Percentiles rank a stretch among this genome's conserved stretches.
Evolutionary conservation across 2,888 invertebrate genomes (phyloP).

Genomic region (Hololepta plana): DNA sequence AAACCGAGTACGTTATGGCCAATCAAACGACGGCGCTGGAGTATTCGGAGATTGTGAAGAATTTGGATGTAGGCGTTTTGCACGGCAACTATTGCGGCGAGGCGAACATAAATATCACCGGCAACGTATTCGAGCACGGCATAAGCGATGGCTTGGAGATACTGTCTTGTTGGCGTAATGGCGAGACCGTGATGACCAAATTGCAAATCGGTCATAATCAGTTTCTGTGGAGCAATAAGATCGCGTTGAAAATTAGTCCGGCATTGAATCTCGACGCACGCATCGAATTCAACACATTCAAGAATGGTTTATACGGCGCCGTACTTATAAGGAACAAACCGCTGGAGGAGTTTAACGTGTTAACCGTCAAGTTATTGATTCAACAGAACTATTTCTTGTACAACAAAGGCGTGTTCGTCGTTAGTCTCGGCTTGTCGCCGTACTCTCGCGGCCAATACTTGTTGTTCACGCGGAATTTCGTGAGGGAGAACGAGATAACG

Average conservation of each 20-base stretch:
- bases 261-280: conserved; percentile 59
- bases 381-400: conserved; percentile 79
- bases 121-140: conserved; percentile 74
- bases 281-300: conserved; percentile 81
- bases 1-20: conserved; percentile 58
- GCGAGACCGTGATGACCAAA: conserved; percentile 31
- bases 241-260: conserved; percentile 63
- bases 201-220: conserved; percentile 75
- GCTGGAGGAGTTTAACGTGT: conserved; percentile 59
- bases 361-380: conserved; percentile 52
- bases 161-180: conserved; percentile 61
- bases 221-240: conserved; percentile 57
- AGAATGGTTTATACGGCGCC: conserved; percentile 63
- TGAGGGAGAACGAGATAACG: conserved; percentile 66
- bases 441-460: conserved; percentile 68
- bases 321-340: conserved; percentile 69
- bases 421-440: conserved; percentile 72
- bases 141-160: conserved; percentile 62
- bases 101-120: conserved; percentile 77
- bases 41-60: conserved; percentile 72
- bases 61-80: conserved; percentile 72
- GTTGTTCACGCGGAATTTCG: conserved; percentile 72
- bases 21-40: conserved; percentile 78
- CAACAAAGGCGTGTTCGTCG: conserved; percentile 79
- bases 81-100: conserved; percentile 86